These are phyloP conservation scores for Drosophila histrio DNA, from an alignment of 2,888 invertebrate species.

Conservation along the genomic window DNA sequence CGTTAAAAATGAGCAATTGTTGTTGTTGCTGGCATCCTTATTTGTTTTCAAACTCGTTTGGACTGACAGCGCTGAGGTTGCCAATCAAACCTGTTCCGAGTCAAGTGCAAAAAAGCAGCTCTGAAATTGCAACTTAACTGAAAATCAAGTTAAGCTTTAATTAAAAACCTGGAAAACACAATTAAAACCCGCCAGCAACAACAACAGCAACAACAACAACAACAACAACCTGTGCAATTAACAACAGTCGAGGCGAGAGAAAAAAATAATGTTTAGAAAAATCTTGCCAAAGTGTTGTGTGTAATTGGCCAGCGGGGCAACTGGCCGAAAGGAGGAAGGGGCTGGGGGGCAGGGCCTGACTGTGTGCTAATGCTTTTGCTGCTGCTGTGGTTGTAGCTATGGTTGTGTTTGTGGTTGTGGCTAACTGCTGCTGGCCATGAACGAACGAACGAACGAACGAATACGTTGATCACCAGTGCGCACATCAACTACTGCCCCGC, in stretches of 20 bases:
- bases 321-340: background rate
- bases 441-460: conserved; percentile 36
- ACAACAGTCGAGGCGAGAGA: conserved; percentile 45
- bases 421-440: conserved; percentile 58
- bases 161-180: conserved; percentile 78
- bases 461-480: conserved; percentile 55
- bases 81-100: conserved; percentile 73
- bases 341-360: background rate
- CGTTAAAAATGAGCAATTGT: conserved; percentile 44
- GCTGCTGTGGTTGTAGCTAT: background rate
- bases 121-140: conserved; percentile 73
- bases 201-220: conserved; percentile 36
- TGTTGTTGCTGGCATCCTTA: conserved; percentile 58
- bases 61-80: conserved; percentile 49
- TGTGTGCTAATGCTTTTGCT: conserved; percentile 32
- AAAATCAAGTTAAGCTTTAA: conserved; percentile 78
- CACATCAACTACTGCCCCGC: conserved; percentile 29
- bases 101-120: conserved; percentile 71
- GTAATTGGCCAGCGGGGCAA: conserved; percentile 57
- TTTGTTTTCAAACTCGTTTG: conserved; percentile 70
- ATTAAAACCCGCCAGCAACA: conserved; percentile 57
- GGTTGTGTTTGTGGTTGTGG: background rate
- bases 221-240: conserved; percentile 73
- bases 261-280: conserved; percentile 68
- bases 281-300: conserved; percentile 70